Percentiles rank a stretch among this genome's conserved stretches.
Evolutionary conservation across 2,113 vertebrate genomes (phyloP).

Genomic region (Hypomesus transpacificus): DNA sequence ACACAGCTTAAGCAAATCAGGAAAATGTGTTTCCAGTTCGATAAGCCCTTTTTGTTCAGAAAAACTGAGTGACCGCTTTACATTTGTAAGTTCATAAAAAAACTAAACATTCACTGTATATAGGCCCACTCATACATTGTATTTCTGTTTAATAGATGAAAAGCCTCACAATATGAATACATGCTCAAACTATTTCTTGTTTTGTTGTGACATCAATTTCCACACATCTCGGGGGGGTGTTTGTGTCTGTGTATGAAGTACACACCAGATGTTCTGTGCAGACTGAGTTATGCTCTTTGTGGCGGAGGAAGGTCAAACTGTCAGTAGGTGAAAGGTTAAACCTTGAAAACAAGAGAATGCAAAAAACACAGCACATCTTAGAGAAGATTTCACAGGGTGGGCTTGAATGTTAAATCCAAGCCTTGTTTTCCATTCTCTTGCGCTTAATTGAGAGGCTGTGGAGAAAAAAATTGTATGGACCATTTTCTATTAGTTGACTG

Average conservation of each 20-base stretch:
- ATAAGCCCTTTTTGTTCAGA: slow-evolving; percentile 51
- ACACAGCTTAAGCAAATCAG: slow-evolving; percentile 62
- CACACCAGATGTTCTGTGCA: slow-evolving; percentile 51
- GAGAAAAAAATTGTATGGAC: background rate
- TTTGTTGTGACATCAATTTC: slow-evolving; percentile 37
- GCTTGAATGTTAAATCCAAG: background rate
- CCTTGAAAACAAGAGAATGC: slow-evolving; percentile 20
- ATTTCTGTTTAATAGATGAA: slow-evolving; percentile 12
- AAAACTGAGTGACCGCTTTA: slow-evolving; percentile 40
- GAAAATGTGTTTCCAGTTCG: slow-evolving; percentile 55
- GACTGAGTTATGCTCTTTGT: slow-evolving; percentile 44
- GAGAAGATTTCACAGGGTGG: slow-evolving; percentile 17
- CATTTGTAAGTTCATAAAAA: slow-evolving; percentile 29
- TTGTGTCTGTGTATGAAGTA: slow-evolving; percentile 4
- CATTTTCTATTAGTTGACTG: no score
- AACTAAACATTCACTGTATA: slow-evolving; percentile 39
- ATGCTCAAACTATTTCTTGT: slow-evolving; percentile 45
- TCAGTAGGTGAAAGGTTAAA: slow-evolving; percentile 56
- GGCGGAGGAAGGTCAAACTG: slow-evolving; percentile 55
- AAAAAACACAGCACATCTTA: slow-evolving; percentile 31
- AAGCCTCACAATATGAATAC: slow-evolving; percentile 46
- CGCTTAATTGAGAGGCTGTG: no score
- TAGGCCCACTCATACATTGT: slow-evolving; percentile 41
- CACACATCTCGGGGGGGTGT: slow-evolving; percentile 18
- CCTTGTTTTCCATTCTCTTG: background rate